phyloP scores from a whole-genome alignment of 2,113 vertebrate genomes.

The Hydrolagus affinis region DNA sequence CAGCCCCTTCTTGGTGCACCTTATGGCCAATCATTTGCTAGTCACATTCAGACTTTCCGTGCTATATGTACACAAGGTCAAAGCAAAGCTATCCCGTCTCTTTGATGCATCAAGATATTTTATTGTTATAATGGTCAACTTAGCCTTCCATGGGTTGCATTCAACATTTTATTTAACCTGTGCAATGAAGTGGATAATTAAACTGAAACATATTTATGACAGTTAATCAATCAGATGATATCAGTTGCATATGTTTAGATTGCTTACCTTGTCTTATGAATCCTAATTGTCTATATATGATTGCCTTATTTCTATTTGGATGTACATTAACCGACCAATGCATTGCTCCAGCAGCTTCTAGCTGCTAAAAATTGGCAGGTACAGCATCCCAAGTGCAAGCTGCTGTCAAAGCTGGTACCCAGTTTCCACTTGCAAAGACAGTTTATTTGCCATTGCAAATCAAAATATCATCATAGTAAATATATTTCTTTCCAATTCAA shows the following conservation, averaged over 20 bases:
- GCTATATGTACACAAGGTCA: neutral
- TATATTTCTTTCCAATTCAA: neutral
- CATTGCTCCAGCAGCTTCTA: neutral
- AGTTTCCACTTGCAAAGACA: neutral
- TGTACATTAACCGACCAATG: neutral
- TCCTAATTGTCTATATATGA: neutral
- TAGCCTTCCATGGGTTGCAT: neutral
- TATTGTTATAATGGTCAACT: neutral
- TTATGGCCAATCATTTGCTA: neutral
- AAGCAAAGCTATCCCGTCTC: neutral
- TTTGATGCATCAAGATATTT: neutral
- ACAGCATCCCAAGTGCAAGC: neutral
- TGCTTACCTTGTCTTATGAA: neutral
- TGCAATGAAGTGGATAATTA: neutral
- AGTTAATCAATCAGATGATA: neutral
- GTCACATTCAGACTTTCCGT: neutral
- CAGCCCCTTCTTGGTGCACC: neutral
- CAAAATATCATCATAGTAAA: neutral
- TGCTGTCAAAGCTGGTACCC: neutral
- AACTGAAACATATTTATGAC: neutral
- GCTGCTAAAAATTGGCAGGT: neutral
- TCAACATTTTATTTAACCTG: constrained; percentile 12
- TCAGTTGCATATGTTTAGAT: neutral
- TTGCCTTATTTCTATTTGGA: neutral
- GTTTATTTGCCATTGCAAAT: neutral